A percentile compares a stretch with the other conserved stretches of the same genome.
Evolutionary conservation across 2,888 invertebrate genomes (phyloP).

Genomic region (Ichneumon xanthorius): DNA sequence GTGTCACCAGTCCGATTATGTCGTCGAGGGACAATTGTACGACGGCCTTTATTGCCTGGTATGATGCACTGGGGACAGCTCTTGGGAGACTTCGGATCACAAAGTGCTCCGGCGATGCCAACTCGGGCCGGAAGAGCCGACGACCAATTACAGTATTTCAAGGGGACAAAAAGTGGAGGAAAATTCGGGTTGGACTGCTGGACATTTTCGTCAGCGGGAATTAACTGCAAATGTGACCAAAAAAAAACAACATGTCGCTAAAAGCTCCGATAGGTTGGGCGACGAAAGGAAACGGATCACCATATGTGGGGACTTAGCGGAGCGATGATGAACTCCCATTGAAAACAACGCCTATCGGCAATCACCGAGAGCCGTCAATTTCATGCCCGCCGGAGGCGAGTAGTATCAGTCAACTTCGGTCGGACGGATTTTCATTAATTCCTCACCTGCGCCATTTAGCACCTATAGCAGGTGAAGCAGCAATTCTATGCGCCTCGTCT

Average conservation of each 20-base stretch:
- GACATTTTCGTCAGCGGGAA: neutral
- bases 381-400: neutral
- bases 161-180: neutral
- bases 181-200: neutral
- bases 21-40: neutral
- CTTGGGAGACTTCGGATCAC: slow-evolving; percentile 10
- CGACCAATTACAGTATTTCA: neutral
- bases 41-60: neutral
- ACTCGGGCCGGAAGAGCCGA: neutral
- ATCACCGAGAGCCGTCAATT: neutral
- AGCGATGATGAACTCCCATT: too few relatives aligned
- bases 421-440: neutral
- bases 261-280: too few relatives aligned
- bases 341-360: too few relatives aligned
- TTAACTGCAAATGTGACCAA: neutral
- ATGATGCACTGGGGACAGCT: slow-evolving; percentile 1
- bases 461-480: neutral
- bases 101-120: slow-evolving; percentile 34
- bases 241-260: too few relatives aligned
- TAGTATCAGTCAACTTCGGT: neutral
- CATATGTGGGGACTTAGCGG: too few relatives aligned
- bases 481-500: neutral
- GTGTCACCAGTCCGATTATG: slow-evolving; percentile 28
- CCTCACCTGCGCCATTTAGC: neutral
- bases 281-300: too few relatives aligned